These are phyloP conservation scores for Zaprionus lachaisei DNA, from an alignment of 1,140 invertebrate species.

Conservation along the genomic window DNA sequence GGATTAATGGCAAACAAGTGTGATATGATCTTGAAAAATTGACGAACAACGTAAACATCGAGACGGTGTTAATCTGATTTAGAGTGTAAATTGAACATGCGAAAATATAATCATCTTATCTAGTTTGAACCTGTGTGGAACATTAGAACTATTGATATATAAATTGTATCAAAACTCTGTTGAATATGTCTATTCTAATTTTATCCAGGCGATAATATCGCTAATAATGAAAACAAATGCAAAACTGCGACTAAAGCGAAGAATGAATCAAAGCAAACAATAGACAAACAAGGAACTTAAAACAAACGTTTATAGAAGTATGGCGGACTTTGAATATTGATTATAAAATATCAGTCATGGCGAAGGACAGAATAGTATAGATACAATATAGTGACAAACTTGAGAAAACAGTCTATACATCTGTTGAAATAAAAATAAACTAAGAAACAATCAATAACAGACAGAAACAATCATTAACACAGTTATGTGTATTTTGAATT, in stretches of 20 bases:
- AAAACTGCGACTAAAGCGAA: background rate
- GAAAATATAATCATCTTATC: background rate
- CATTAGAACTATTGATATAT: background rate
- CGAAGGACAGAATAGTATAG: background rate
- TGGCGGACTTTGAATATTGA: background rate
- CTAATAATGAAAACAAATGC: background rate
- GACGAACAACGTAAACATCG: background rate
- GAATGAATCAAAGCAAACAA: slow-evolving; percentile 5
- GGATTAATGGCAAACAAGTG: slow-evolving; percentile 1
- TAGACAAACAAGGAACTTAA: background rate
- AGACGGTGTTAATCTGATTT: background rate
- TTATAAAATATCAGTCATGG: slow-evolving; percentile 4
- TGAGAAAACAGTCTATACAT: background rate
- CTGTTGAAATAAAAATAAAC: background rate
- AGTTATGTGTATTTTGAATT: background rate
- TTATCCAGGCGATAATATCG: background rate
- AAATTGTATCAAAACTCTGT: background rate
- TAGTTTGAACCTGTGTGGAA: background rate
- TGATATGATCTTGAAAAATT: slow-evolving; percentile 13
- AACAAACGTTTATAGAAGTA: background rate
- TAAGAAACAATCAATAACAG: background rate
- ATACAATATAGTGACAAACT: slow-evolving; percentile 6
- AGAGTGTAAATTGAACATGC: background rate
- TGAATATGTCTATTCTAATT: background rate
- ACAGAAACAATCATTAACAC: background rate